phyloP scores from a whole-genome alignment of 1,140 invertebrate genomes.

The Plectrocnemia conspersa region DNA sequence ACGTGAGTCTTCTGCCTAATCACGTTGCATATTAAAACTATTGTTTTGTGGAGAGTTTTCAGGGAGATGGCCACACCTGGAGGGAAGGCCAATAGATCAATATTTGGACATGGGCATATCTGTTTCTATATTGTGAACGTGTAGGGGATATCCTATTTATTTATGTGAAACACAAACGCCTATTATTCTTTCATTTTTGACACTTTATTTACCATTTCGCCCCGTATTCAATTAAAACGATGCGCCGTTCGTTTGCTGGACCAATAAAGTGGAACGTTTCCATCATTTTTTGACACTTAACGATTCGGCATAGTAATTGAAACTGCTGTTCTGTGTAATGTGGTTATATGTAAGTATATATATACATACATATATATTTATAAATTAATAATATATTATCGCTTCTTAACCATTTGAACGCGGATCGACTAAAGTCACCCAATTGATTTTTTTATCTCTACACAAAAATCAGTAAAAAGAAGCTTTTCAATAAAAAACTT shows the following conservation, averaged over 20 bases:
- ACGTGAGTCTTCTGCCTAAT: too few relatives aligned
- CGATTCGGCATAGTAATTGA: slow-evolving; percentile 1
- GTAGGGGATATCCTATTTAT: slow-evolving; percentile 18
- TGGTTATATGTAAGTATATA: too few relatives aligned
- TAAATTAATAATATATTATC: too few relatives aligned
- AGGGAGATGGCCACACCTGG: slow-evolving; percentile 17
- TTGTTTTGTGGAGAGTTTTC: too few relatives aligned
- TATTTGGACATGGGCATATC: slow-evolving; percentile 17
- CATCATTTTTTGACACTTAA: slow-evolving; percentile 24
- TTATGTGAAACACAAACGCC: slow-evolving; percentile 19
- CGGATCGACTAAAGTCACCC: too few relatives aligned
- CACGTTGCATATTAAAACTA: too few relatives aligned
- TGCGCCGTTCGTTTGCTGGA: not conserved
- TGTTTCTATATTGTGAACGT: slow-evolving; percentile 6
- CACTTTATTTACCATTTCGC: slow-evolving; percentile 17
- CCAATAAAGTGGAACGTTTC: slow-evolving; percentile 12
- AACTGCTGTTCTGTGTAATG: too few relatives aligned
- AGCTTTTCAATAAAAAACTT: too few relatives aligned
- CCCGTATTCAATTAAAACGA: slow-evolving; percentile 16
- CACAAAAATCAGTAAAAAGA: too few relatives aligned
- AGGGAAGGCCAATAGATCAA: slow-evolving; percentile 13
- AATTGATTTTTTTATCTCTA: too few relatives aligned
- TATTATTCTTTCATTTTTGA: slow-evolving; percentile 23
- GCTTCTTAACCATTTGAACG: too few relatives aligned
- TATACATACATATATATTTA: too few relatives aligned